Conservation (phyloP, 2,797 vertebrate genomes). For the Galaxias olidus region DNA sequence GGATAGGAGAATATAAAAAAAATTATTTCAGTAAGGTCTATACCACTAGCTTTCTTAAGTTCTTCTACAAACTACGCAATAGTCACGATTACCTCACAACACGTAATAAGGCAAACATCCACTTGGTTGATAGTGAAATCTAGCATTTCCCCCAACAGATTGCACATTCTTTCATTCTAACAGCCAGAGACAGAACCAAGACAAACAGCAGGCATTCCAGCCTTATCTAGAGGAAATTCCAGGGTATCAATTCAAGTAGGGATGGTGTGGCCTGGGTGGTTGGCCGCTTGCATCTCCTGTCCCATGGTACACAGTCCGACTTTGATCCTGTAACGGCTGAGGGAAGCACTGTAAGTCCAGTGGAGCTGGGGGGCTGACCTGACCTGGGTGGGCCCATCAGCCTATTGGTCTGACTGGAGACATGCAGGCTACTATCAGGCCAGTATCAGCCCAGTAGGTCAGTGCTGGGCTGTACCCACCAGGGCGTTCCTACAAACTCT, state of each 20-base stretch:
- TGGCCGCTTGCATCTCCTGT: slow-evolving; percentile 38
- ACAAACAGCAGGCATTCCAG: slow-evolving; percentile 58
- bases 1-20: no score
- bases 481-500: slow-evolving; percentile 54
- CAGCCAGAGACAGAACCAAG: slow-evolving; percentile 26
- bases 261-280: slow-evolving; percentile 41
- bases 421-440: slow-evolving; percentile 22
- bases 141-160: slow-evolving; percentile 38
- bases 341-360: slow-evolving; percentile 25
- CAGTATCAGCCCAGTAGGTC: slow-evolving; percentile 33
- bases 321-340: slow-evolving; percentile 57
- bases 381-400: slow-evolving; percentile 18
- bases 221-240: slow-evolving; percentile 72
- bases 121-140: slow-evolving; percentile 45
- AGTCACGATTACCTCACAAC: slow-evolving; percentile 34
- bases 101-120: slow-evolving; percentile 49
- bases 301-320: slow-evolving; percentile 39
- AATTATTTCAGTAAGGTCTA: no score
- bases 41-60: no score
- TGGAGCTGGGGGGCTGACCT: slow-evolving; percentile 39
- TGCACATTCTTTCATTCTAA: slow-evolving; percentile 56
- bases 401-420: slow-evolving; percentile 22
- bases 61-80: slow-evolving; percentile 35
- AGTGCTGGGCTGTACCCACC: slow-evolving; percentile 27
- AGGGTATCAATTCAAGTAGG: slow-evolving; percentile 43